Evolutionary conservation across 2,888 invertebrate genomes (phyloP).

Genomic region (Noctua janthe): DNA sequence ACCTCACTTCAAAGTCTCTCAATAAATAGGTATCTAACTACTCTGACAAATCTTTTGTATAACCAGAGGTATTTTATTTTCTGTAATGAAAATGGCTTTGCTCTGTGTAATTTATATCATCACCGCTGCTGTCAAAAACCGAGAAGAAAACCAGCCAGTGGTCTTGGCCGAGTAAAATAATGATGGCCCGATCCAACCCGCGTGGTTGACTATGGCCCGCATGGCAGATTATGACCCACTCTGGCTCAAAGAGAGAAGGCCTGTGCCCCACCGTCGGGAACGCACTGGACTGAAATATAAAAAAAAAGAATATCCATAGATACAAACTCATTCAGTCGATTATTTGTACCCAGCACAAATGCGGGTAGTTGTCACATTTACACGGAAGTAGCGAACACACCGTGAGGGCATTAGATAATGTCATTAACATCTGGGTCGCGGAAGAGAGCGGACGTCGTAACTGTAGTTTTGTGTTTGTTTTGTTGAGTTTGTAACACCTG

Average conservation of each 20-base stretch:
- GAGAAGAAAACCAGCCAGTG: neutral
- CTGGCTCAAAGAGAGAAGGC: neutral
- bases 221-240: neutral
- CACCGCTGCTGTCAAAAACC: neutral
- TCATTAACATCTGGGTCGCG: constrained; percentile 57
- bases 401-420: constrained; percentile 56
- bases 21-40: neutral
- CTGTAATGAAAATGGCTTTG: no score
- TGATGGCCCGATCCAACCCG: neutral
- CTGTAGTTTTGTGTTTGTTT: constrained; percentile 61
- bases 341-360: constrained; percentile 10
- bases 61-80: neutral
- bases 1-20: constrained; percentile 22
- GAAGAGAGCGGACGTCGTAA: constrained; percentile 52
- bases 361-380: constrained; percentile 55
- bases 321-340: neutral
- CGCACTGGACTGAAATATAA: neutral
- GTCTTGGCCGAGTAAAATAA: neutral
- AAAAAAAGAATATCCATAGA: neutral
- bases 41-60: neutral
- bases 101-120: neutral
- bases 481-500: constrained; percentile 54
- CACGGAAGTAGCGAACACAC: constrained; percentile 36
- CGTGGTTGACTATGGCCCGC: neutral
- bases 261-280: neutral